Percentiles rank a stretch among this genome's conserved stretches.
phyloP scores from a whole-genome alignment of 2,888 invertebrate species.

The Zootermopsis nevadensis region DNA sequence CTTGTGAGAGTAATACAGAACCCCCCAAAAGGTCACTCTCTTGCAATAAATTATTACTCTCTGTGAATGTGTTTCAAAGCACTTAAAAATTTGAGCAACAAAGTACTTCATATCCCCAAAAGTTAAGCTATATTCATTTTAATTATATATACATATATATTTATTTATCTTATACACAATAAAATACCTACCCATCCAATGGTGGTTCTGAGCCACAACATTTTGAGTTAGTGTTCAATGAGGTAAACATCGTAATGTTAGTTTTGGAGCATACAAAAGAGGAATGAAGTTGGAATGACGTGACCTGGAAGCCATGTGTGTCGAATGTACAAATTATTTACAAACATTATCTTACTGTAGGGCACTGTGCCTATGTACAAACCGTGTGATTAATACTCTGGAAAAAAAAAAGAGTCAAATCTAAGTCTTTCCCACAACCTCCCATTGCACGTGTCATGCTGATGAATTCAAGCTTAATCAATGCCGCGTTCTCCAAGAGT shows the following conservation, averaged over 20 bases:
- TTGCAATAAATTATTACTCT: constrained; percentile 21
- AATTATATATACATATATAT: constrained; percentile 5
- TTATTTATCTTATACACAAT: neutral
- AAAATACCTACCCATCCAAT: constrained; percentile 16
- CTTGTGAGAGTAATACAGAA: neutral
- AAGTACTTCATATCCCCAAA: constrained; percentile 25
- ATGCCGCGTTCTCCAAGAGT: neutral
- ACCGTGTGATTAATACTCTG: constrained; percentile 20
- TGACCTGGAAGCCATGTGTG: constrained; percentile 31
- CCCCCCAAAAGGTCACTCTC: constrained; percentile 6
- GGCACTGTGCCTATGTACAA: constrained; percentile 32
- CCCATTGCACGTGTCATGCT: constrained; percentile 5
- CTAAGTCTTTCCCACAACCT: constrained; percentile 3
- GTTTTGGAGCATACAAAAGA: neutral
- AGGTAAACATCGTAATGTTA: constrained; percentile 26
- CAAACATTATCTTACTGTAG: constrained; percentile 24
- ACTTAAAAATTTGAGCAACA: constrained; percentile 46
- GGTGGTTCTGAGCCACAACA: neutral
- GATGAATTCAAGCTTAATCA: constrained; percentile 15
- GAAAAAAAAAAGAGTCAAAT: constrained; percentile 10
- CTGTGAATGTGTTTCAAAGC: constrained; percentile 30
- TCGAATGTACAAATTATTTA: constrained; percentile 25
- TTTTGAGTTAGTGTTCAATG: constrained; percentile 17
- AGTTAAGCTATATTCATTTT: neutral
- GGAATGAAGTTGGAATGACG: constrained; percentile 27